These are phyloP conservation scores for Pyrrhosoma nymphula DNA, from an alignment of 2,888 invertebrate genomes.

Conservation along the genomic window DNA sequence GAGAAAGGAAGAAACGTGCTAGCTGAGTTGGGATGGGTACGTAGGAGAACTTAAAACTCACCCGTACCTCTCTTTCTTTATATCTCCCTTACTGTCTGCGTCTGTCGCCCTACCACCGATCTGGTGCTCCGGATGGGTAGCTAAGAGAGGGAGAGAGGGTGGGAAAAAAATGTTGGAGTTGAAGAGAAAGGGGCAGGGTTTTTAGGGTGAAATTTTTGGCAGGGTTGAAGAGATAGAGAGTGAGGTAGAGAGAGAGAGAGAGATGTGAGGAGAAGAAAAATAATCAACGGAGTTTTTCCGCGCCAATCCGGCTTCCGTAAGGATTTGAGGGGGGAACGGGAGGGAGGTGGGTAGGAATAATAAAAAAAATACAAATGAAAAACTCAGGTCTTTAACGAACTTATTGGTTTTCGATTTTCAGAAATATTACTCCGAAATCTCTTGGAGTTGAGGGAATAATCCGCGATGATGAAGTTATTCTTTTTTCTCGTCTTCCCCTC, in stretches of 20 bases:
- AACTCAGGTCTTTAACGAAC: constrained; percentile 38
- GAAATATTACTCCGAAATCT: constrained; percentile 7
- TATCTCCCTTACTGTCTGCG: not conserved
- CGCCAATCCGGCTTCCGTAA: constrained; percentile 24
- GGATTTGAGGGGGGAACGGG: not conserved
- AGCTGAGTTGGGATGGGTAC: not conserved
- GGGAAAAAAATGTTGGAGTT: not conserved
- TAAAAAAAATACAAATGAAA: not conserved
- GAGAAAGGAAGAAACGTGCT: not conserved
- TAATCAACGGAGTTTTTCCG: constrained; percentile 31
- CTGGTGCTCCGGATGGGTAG: constrained; percentile 29
- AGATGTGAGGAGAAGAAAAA: not conserved
- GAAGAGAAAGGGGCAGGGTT: not conserved
- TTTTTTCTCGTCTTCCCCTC: not conserved
- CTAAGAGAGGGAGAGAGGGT: not conserved
- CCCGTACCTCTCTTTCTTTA: not conserved
- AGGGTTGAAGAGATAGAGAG: not conserved
- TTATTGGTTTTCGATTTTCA: constrained; percentile 43
- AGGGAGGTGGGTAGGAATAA: no score
- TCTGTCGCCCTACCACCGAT: not conserved
- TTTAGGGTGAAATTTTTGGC: constrained; percentile 7
- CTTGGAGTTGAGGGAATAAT: constrained; percentile 14
- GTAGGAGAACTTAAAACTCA: not conserved
- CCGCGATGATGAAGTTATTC: constrained; percentile 18
- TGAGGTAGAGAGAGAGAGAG: not conserved